Base-by-base conservation (phyloP, 2,113 vertebrate genomes). In the Scomber japonicus region DNA sequence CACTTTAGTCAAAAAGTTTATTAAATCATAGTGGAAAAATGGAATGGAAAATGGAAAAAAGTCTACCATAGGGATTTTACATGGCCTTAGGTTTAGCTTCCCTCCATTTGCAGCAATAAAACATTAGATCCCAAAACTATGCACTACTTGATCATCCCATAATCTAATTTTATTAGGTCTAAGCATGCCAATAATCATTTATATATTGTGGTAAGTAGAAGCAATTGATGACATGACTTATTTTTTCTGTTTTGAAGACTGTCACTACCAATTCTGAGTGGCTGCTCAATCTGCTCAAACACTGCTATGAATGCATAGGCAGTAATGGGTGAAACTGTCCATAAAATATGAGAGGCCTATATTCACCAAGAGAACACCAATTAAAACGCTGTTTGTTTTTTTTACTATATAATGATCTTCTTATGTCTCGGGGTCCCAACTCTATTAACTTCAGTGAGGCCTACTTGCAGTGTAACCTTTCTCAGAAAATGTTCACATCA, bases 401-500 rank as follows among this genome's bases (percentile, higher is more conserved):
- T 88, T 79, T 72, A 88, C 68, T 81, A 79, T 72, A 86, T 85
- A 85, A 84, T 88, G 77, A 79, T 82, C 57, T 84, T 75, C 56
- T 76, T 17, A 62, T 78, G 81, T 76, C 83, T 84, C 21, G 24
- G 45, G 75, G 65, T 72, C 75, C 54, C 15, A 71, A 64, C 84
- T 85, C 73, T 87, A 86, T 91, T 78, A 87, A 80, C 66, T 64
- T 60, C 73, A 78, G 60, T 50, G 69, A 88, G 66, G 67, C 76
- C 72, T 59, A 63, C 48, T 71, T 66, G 63, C 82, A 67, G 53
- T 30, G 30, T 65, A 90, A 85, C 77, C 81, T 85, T 64, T 79
- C 56, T 66, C 60, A 81, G 60, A 78, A 75, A 83, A 78, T 27
- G 71, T 66, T 78, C 67, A 86, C 84, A 92, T 92, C 88, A 92